Conservation (phyloP, 2,113 vertebrate genomes). For the Sceloporus undulatus region DNA sequence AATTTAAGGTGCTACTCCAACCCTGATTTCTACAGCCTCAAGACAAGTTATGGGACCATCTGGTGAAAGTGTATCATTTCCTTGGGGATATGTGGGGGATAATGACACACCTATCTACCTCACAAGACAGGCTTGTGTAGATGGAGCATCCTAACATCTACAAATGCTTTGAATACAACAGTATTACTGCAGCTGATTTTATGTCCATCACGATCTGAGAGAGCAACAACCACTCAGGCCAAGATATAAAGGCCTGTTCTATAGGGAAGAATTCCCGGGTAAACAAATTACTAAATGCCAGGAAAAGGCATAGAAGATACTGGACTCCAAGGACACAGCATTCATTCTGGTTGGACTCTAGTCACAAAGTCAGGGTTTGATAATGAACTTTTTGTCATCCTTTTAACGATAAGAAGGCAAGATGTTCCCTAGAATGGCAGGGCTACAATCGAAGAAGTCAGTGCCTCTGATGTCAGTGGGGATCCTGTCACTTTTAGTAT, state of each 20-base stretch:
- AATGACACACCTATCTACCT: slow-evolving; percentile 40
- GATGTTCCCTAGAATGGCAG: fast-evolving
- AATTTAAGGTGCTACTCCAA: not conserved
- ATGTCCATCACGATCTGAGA: not conserved
- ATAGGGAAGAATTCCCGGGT: slow-evolving; percentile 16
- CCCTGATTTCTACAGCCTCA: not conserved
- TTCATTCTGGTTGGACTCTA: not conserved
- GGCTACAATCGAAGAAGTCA: not conserved
- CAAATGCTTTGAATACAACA: slow-evolving; percentile 7
- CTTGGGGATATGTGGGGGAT: fast-evolving
- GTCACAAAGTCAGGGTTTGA: not conserved
- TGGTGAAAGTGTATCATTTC: not conserved
- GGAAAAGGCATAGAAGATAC: not conserved
- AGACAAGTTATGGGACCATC: not conserved
- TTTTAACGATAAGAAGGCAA: not conserved
- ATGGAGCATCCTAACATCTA: slow-evolving; percentile 10
- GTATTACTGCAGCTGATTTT: slow-evolving; percentile 5
- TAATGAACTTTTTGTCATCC: fast-evolving
- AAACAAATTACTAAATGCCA: not conserved
- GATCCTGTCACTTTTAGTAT: not conserved
- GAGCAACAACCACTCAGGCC: not conserved
- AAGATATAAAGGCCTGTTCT: not conserved
- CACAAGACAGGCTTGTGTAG: slow-evolving; percentile 37
- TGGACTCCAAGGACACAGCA: not conserved
- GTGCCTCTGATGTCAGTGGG: too few species aligned